Percentiles rank a stretch among this genome's conserved stretches.
phyloP scores from a whole-genome alignment of 2,797 vertebrate genomes.

The Tiaroga cobitis region DNA sequence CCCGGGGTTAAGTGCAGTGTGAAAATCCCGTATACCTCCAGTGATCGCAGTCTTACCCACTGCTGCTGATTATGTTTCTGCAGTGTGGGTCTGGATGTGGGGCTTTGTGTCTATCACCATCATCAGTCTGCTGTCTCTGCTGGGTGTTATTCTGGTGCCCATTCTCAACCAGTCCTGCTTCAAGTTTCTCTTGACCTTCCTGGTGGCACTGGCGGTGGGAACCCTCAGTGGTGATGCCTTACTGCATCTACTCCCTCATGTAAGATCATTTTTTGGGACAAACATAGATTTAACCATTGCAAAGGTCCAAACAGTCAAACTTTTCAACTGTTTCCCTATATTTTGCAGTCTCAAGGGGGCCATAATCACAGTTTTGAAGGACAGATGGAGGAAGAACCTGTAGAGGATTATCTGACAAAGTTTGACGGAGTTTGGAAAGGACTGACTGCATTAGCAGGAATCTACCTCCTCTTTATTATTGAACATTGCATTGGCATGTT shows the following conservation, averaged over 20 bases:
- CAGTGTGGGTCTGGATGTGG: constrained; percentile 87
- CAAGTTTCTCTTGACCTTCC: constrained; percentile 98
- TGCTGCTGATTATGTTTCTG: constrained; percentile 28
- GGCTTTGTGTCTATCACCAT: constrained; percentile 97
- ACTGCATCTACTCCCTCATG: constrained; percentile 95
- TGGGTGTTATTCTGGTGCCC: constrained; percentile 94
- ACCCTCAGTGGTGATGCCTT: constrained; percentile 97
- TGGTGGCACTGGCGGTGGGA: constrained; percentile 96
- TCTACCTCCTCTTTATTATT: constrained; percentile 97
- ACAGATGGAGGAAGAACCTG: constrained; percentile 43
- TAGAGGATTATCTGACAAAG: constrained; percentile 71
- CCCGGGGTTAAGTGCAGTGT: too few relatives aligned
- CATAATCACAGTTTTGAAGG: constrained; percentile 84
- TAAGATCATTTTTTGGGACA: constrained; percentile 72
- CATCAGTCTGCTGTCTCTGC: constrained; percentile 96
- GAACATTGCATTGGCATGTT: constrained; percentile 97
- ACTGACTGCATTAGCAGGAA: constrained; percentile 90
- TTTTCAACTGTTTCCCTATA: neutral
- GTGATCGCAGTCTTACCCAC: neutral
- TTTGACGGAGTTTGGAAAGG: constrained; percentile 96
- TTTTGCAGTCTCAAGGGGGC: constrained; percentile 84
- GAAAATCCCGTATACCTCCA: too few relatives aligned
- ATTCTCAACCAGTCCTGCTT: constrained; percentile 98
- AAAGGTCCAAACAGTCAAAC: neutral
- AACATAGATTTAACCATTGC: neutral